Conservation (phyloP, 1,140 invertebrate genomes). For the Rhopalosiphum padi region DNA sequence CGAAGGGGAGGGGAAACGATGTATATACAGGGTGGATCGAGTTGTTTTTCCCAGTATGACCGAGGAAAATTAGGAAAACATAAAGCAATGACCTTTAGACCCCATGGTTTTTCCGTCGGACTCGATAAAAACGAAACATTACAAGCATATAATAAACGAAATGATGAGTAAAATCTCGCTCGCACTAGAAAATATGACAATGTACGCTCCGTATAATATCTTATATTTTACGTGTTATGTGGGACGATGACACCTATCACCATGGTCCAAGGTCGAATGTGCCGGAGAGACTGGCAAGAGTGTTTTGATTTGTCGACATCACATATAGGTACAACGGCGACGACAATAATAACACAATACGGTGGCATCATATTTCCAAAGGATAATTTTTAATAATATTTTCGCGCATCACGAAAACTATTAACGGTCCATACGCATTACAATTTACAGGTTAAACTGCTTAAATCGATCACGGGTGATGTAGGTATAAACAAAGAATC, state of each 20-base stretch:
- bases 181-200: background rate
- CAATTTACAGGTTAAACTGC: no score
- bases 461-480: no score
- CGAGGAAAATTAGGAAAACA: background rate
- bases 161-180: background rate
- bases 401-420: background rate
- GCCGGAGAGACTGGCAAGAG: background rate
- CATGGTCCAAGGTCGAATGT: background rate
- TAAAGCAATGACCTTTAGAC: background rate
- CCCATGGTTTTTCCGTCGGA: background rate
- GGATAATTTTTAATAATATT: background rate
- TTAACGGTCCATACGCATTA: background rate
- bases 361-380: background rate
- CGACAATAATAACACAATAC: background rate
- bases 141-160: background rate
- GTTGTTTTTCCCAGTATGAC: background rate
- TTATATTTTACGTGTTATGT: background rate
- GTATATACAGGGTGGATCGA: background rate
- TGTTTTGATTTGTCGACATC: background rate
- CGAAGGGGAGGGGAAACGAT: background rate
- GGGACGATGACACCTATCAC: background rate
- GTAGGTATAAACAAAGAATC: no score
- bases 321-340: background rate
- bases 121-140: background rate
- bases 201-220: background rate